A percentile compares a stretch with the other conserved stretches of the same genome.
Evolutionary conservation across 2,797 vertebrate genomes (phyloP).

Genomic region (Salarias fasciatus): DNA sequence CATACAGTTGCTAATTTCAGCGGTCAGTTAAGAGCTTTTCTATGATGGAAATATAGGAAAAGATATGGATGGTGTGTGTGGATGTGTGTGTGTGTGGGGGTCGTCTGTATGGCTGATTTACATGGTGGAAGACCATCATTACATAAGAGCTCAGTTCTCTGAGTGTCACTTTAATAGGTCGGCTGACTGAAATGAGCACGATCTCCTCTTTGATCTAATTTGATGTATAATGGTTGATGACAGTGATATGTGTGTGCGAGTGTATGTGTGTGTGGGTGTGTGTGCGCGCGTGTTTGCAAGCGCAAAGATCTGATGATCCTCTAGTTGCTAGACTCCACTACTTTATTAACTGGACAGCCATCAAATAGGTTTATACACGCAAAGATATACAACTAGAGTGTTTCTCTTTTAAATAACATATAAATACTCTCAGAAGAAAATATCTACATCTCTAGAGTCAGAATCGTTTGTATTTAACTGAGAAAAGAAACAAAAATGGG

Average conservation of each 20-base stretch:
- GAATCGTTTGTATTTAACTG: too few species aligned
- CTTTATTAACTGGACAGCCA: slow-evolving; percentile 21
- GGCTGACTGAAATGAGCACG: slow-evolving; percentile 22
- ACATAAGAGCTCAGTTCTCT: slow-evolving; percentile 40
- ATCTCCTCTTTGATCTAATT: slow-evolving; percentile 59
- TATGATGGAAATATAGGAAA: background rate
- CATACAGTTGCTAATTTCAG: slow-evolving; percentile 5
- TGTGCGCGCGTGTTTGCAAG: background rate
- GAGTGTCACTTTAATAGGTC: slow-evolving; percentile 38
- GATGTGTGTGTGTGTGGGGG: background rate
- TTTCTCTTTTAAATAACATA: too few species aligned
- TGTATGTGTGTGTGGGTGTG: slow-evolving; percentile 7
- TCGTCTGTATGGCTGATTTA: slow-evolving; percentile 6
- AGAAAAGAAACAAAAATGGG: too few species aligned
- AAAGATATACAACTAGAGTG: background rate
- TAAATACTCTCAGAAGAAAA: too few species aligned
- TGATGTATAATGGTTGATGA: slow-evolving; percentile 66
- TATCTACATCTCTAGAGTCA: too few species aligned
- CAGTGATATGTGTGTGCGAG: slow-evolving; percentile 43
- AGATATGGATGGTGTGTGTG: background rate
- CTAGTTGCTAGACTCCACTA: slow-evolving; percentile 4
- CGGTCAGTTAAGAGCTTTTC: slow-evolving; percentile 13
- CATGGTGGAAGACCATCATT: slow-evolving; percentile 36
- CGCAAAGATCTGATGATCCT: slow-evolving; percentile 8
- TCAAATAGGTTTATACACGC: slow-evolving; percentile 1